Evolutionary conservation across 2,888 invertebrate genomes (phyloP).

Genomic region (Malthinus flaveolus): DNA sequence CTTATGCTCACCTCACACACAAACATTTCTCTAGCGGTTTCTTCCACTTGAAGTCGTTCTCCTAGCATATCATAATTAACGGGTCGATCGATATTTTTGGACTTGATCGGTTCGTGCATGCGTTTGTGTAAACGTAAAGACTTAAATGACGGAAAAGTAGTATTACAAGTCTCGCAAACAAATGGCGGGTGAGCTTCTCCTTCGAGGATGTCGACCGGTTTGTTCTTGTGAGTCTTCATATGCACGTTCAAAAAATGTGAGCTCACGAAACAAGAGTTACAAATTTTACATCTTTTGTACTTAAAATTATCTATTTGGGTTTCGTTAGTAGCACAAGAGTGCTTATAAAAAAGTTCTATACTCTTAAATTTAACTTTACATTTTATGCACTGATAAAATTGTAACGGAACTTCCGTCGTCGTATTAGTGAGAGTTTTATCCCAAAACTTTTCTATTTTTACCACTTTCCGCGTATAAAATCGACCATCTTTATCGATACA

Average conservation of each 20-base stretch:
- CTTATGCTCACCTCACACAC: constrained; percentile 38
- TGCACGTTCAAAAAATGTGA: constrained; percentile 64
- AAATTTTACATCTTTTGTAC: constrained; percentile 54
- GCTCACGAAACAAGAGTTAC: constrained; percentile 57
- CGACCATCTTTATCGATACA: constrained; percentile 58
- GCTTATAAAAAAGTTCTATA: constrained; percentile 54
- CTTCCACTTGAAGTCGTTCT: constrained; percentile 43
- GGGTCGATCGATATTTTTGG: constrained; percentile 58
- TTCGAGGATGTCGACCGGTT: constrained; percentile 15
- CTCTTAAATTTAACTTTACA: constrained; percentile 56
- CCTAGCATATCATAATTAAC: constrained; percentile 50
- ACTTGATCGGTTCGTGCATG: constrained; percentile 73
- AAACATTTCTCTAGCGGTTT: constrained; percentile 51
- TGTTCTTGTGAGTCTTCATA: constrained; percentile 61
- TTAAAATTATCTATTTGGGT: constrained; percentile 18
- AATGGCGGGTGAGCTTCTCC: constrained; percentile 48
- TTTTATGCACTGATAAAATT: constrained; percentile 55
- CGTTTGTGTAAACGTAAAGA: constrained; percentile 69
- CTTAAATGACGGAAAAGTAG: constrained; percentile 69
- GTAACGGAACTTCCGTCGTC: background rate
- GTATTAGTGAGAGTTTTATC: constrained; percentile 42
- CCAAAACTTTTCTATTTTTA: constrained; percentile 64
- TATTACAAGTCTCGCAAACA: constrained; percentile 68
- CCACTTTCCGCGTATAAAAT: constrained; percentile 58
- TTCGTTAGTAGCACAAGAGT: constrained; percentile 48